Conservation (phyloP, 2,888 invertebrate species). For the Ennomos quercinarius region DNA sequence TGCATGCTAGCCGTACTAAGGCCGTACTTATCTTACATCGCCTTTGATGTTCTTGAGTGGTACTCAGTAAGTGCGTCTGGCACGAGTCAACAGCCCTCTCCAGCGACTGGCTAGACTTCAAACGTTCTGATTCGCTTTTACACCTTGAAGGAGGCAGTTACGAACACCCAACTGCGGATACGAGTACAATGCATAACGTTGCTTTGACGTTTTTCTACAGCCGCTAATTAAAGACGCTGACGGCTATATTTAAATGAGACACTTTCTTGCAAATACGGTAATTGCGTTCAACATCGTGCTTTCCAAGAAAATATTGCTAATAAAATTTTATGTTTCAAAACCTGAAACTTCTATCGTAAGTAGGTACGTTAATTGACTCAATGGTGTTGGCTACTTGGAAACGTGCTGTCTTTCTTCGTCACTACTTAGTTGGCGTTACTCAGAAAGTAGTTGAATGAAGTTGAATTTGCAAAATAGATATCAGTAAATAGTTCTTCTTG, state of each 20-base stretch:
- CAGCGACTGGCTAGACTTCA: conserved; percentile 64
- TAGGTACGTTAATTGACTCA: too few relatives aligned
- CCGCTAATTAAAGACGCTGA: conserved; percentile 27
- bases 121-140: conserved; percentile 77
- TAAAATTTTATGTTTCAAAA: too few relatives aligned
- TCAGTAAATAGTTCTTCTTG: too few relatives aligned
- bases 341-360: too few relatives aligned
- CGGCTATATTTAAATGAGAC: conserved; percentile 1
- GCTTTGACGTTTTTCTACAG: conserved; percentile 23
- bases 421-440: too few relatives aligned
- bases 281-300: too few relatives aligned
- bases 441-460: too few relatives aligned
- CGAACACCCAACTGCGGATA: conserved; percentile 31
- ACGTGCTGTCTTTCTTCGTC: too few relatives aligned
- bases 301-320: too few relatives aligned
- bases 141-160: conserved; percentile 68
- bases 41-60: conserved; percentile 76
- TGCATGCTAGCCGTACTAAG: conserved; percentile 45
- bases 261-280: too few relatives aligned
- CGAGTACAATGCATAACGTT: conserved; percentile 27
- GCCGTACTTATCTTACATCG: conserved; percentile 43
- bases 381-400: too few relatives aligned
- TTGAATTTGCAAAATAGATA: too few relatives aligned
- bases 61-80: conserved; percentile 69
- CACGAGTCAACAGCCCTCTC: conserved; percentile 62